These are phyloP conservation scores for Drosophila basisetae DNA, from an alignment of 2,888 invertebrate genomes.

Conservation along the genomic window DNA sequence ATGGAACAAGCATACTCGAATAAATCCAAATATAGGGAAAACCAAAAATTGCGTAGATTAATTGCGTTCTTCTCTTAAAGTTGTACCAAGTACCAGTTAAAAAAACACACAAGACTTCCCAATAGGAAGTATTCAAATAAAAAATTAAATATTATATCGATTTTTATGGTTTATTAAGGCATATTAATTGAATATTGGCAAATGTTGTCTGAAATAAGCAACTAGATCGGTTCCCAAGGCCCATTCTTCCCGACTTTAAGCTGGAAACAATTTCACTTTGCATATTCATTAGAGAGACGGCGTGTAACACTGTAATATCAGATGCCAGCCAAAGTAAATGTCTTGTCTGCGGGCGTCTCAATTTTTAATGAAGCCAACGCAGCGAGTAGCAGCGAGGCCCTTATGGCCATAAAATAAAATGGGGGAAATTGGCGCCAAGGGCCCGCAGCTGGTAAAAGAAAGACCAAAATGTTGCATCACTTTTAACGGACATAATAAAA, in stretches of 20 bases:
- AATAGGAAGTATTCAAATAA: background rate
- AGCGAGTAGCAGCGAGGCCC: conserved; percentile 24
- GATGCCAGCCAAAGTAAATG: conserved; percentile 43
- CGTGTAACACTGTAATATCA: conserved; percentile 35
- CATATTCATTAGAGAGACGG: conserved; percentile 29
- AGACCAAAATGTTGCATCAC: conserved; percentile 52
- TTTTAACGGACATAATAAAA: conserved; percentile 39
- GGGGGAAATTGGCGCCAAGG: conserved; percentile 57
- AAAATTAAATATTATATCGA: background rate
- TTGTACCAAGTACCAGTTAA: background rate
- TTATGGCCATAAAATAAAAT: conserved; percentile 56
- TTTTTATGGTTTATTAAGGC: background rate
- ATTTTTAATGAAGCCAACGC: conserved; percentile 60
- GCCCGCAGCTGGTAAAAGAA: conserved; percentile 26
- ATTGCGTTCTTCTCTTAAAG: background rate
- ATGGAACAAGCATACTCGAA: background rate
- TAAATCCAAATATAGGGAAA: background rate
- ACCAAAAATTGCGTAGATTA: background rate
- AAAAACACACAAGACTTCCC: background rate
- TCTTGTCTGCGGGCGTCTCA: conserved; percentile 54
- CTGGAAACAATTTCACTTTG: conserved; percentile 25
- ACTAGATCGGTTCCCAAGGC: conserved; percentile 10
- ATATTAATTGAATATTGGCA: background rate
- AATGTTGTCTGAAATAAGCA: background rate
- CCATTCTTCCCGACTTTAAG: background rate